Percentiles rank a stretch among this genome's conserved stretches.
Evolutionary conservation across 2,113 vertebrate genomes (phyloP).

Genomic region (Neopipo cinnamomea): DNA sequence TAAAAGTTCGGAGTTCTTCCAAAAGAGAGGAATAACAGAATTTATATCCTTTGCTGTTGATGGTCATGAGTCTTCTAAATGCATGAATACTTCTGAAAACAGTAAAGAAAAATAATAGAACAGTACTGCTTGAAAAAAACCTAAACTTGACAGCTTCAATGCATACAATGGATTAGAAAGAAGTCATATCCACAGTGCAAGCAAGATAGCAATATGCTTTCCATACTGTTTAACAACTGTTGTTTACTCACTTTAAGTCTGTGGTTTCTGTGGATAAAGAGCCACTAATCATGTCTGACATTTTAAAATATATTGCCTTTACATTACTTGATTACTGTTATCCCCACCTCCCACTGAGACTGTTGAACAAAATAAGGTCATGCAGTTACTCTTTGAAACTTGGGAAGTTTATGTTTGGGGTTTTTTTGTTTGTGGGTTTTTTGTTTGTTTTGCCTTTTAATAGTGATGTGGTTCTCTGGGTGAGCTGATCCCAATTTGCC

Average conservation of each 20-base stretch:
- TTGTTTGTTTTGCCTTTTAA: background rate
- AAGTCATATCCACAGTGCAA: background rate
- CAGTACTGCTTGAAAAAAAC: background rate
- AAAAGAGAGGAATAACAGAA: background rate
- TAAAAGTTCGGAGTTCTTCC: background rate
- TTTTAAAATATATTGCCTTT: background rate
- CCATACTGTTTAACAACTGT: background rate
- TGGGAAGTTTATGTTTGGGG: too few relatives aligned
- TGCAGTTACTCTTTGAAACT: background rate
- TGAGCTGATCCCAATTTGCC: background rate
- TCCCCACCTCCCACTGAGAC: background rate
- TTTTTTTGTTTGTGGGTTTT: too few relatives aligned
- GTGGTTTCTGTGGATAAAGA: background rate
- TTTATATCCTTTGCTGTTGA: background rate
- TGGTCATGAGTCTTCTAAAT: background rate
- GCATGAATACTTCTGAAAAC: background rate
- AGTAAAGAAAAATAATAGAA: background rate
- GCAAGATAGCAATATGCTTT: background rate
- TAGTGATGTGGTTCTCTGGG: background rate
- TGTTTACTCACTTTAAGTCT: background rate
- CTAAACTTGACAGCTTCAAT: background rate
- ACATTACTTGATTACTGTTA: background rate
- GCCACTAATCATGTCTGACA: background rate
- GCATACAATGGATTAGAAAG: background rate
- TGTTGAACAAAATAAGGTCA: background rate